These are phyloP conservation scores for Dasypolia templi DNA, from an alignment of 2,888 invertebrate species.

Conservation along the genomic window DNA sequence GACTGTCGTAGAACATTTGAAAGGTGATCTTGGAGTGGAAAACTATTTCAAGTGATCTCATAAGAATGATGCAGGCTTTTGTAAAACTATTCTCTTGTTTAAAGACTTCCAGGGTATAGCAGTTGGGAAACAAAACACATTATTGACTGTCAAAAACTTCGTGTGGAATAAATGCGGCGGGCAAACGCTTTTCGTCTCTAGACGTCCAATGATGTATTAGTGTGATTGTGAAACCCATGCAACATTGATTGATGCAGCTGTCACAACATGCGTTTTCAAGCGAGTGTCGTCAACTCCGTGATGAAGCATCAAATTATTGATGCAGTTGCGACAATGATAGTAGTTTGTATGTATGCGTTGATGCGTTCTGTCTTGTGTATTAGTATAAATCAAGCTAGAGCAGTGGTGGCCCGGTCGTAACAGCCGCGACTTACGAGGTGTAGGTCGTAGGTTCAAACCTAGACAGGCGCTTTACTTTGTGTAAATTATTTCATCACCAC, in stretches of 20 bases:
- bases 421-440: no score
- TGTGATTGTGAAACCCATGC: neutral
- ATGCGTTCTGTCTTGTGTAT: neutral
- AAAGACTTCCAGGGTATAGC: neutral
- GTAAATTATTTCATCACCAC: no score
- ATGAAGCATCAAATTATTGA: conserved; percentile 5
- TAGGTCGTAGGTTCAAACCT: no score
- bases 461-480: no score
- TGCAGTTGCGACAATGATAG: neutral
- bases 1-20: neutral
- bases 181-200: neutral
- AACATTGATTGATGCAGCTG: conserved; percentile 17
- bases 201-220: neutral
- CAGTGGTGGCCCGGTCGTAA: no score
- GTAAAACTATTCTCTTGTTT: neutral
- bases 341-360: neutral
- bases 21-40: neutral
- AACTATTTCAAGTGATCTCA: neutral
- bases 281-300: neutral
- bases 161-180: neutral
- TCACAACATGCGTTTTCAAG: neutral
- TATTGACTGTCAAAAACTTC: neutral
- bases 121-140: neutral
- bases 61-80: neutral
- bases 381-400: neutral